Base-by-base conservation (phyloP, 2,113 vertebrate species). In the Solea solea region DNA sequence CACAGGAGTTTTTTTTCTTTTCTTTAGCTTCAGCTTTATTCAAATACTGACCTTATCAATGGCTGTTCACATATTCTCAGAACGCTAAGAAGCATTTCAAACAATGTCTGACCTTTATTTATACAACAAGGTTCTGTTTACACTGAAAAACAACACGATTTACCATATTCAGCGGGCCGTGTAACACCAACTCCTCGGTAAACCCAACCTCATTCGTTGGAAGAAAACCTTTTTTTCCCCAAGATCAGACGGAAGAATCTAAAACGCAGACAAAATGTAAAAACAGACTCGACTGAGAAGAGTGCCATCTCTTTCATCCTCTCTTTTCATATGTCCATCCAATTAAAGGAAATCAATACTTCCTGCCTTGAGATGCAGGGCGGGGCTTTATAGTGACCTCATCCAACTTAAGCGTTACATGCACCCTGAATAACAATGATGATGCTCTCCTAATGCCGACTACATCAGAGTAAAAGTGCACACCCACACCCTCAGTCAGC, bases 21-120 rank as follows among this genome's bases (percentile, higher is more conserved):
- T 65, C 57, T 25, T 45, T 16, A 0, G 80, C 83, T 83, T 84
- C 73, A 63, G 80, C 71, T 72, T 86, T 89, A 92, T 93, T 92
- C 87, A 92, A 90, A 93, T 90, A 65, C 60, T 84, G 89, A 92
- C 93, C 92, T 92, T 92, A 92, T 92, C 92, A 91, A 83, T 72
- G 74, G 57, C 39, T 56, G 74, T 90, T 89, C 86, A 74, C 80
- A 91, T 85, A 86, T 86, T 85, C 76, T 67, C 52, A n/a, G 41
- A 4, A 69, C 41, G 7, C 61, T 71, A 69, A 70, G 81, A 87
- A 28, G 48, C 61, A 76, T 75, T 79, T 80, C 69, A 54, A 86
- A 88, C 79, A 74, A 85, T 81, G 76, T 67, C 50, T 84, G 87
- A 89, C 91, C 91, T 92, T 92, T 92, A 50, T 15, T 8, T 61